phyloP scores from a whole-genome alignment of 1,140 invertebrate species.

The Heliconius melpomene region DNA sequence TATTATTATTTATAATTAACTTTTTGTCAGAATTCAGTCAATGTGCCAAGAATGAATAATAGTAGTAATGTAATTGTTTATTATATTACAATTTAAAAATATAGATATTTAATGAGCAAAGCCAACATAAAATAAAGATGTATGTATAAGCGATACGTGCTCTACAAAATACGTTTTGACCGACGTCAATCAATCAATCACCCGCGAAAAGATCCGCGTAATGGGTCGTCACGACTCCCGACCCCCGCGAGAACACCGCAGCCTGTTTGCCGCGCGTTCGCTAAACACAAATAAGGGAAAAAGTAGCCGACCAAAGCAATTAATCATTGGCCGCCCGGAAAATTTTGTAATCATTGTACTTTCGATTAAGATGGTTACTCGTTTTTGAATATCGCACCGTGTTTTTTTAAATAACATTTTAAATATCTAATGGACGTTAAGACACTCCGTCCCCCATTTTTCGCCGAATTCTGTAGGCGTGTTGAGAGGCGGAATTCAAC shows the following conservation, averaged over 20 bases:
- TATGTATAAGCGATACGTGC: background rate
- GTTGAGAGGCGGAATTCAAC: no score
- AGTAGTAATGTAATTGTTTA: no score
- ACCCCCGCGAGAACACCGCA: slow-evolving; percentile 53
- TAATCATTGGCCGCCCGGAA: slow-evolving; percentile 53
- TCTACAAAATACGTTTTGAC: slow-evolving; percentile 23
- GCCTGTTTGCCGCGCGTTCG: slow-evolving; percentile 54
- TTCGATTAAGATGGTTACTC: slow-evolving; percentile 45
- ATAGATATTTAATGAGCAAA: no score
- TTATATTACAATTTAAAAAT: no score
- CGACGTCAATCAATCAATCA: slow-evolving; percentile 64
- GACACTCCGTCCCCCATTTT: no score
- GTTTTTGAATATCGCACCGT: background rate
- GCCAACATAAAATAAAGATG: background rate
- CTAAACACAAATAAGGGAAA: slow-evolving; percentile 61
- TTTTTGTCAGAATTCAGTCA: no score
- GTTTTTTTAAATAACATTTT: background rate
- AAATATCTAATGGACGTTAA: background rate
- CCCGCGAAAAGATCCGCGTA: slow-evolving; percentile 59
- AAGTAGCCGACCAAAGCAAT: slow-evolving; percentile 53
- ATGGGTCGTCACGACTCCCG: slow-evolving; percentile 56
- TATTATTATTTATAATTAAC: no score
- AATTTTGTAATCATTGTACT: slow-evolving; percentile 59
- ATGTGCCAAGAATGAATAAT: no score
- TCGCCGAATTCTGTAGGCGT: no score